Base-by-base conservation (phyloP, 2,113 vertebrate genomes). In the Aptenodytes forsteri region DNA sequence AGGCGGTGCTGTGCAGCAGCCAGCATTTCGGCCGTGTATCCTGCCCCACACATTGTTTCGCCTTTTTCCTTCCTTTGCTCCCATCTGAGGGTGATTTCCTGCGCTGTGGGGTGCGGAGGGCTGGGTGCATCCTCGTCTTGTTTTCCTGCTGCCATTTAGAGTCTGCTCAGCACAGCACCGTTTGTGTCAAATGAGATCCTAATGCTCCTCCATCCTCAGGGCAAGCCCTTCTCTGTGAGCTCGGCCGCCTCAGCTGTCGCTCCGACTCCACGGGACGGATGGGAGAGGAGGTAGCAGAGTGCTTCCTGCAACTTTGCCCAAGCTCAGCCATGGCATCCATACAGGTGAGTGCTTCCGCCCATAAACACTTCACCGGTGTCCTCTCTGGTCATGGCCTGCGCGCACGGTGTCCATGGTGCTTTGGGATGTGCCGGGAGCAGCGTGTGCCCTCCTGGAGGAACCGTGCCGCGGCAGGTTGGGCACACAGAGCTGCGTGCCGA, bases 211-310 rank as follows among this genome's bases (percentile, higher is more conserved):
- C 38, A 2, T 10, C 29, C 54, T 32, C 27, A 0, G 0, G 34
- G n/a, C 9, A 1, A 5, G 9, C 3, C n/a, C 21, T 9, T 11
- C 34, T 4, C 50, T 0, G 3, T 0, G 22, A 55, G 58, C 77
- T 47, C 3, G 1, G 67, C 56, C 40, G 78, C 36, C 36, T 23
- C 6, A 0, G 30, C 44, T 3, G 1, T 9, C 4, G 6, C 38
- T 36, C 34, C 0, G 8, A 1, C 52, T 11, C 27, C 12, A 0
- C 0, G 2, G 58, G 16, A 6, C 1, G 3, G 80, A n/a, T 0
- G 1, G 27, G n/a, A 56, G 26, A 20, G 61, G 40, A 13, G 55
- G 22, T 5, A 25, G 56, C 30, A 4, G 25, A 5, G 44, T 0
- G 1, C 29, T 52, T 25, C 36, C 30, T 6, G 47, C 1, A 2